A percentile compares a stretch with the other conserved stretches of the same genome.
Conservation (phyloP, 2,113 vertebrate genomes). For the Petrocephalus microphthalmus region DNA sequence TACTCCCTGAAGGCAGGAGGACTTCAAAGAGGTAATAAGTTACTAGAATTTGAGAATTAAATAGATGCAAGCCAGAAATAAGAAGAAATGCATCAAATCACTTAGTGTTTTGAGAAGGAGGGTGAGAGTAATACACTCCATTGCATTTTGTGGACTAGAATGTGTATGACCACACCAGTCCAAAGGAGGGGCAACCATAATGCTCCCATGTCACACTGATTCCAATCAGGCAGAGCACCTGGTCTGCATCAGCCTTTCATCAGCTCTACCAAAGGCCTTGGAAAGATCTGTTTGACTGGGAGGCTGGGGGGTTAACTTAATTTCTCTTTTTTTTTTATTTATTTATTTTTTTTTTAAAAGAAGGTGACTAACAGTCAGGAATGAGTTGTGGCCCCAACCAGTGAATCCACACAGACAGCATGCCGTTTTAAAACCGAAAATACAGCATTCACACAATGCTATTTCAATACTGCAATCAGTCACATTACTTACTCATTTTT, state of each 20-base stretch:
- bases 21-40: neutral
- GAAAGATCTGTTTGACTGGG: neutral
- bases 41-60: neutral
- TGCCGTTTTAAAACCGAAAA: neutral
- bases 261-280: neutral
- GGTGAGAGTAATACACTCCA: neutral
- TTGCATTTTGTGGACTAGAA: slow-evolving; percentile 10
- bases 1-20: neutral
- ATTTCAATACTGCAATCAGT: slow-evolving; percentile 4
- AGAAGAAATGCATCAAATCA: neutral
- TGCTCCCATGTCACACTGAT: neutral
- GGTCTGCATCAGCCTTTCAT: neutral
- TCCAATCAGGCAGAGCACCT: neutral
- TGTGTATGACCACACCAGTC: neutral
- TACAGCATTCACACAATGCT: slow-evolving; percentile 11
- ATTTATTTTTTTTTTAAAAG: neutral
- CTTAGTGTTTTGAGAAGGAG: neutral
- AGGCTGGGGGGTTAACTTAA: neutral
- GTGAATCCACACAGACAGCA: slow-evolving; percentile 12
- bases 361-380: neutral
- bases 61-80: neutral
- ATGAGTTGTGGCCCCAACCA: neutral
- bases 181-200: neutral
- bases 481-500: slow-evolving; percentile 15
- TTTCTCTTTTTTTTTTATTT: neutral